Evolutionary conservation across 2,113 vertebrate species (phyloP).

Genomic region (Gnathonemus longibarbis): DNA sequence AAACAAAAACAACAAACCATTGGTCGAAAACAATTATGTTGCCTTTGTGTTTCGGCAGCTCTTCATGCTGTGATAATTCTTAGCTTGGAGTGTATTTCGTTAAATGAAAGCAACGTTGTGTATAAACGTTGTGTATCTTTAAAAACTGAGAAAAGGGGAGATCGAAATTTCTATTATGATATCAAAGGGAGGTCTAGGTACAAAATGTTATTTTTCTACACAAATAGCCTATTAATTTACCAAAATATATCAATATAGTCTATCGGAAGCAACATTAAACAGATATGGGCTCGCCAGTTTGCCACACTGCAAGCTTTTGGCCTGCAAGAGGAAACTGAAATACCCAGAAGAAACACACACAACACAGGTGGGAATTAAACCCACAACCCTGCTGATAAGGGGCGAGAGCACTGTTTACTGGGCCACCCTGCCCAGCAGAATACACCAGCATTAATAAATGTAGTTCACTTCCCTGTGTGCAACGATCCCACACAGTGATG

Average conservation of each 20-base stretch:
- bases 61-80: background rate
- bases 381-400: background rate
- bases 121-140: background rate
- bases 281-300: background rate
- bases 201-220: slow-evolving; percentile 16
- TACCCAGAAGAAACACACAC: background rate
- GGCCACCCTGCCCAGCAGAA: background rate
- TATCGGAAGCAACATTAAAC: background rate
- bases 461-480: slow-evolving; percentile 23
- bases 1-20: background rate
- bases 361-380: background rate
- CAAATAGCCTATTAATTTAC: slow-evolving; percentile 14
- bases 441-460: background rate
- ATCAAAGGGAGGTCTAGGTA: background rate
- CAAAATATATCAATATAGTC: background rate
- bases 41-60: background rate
- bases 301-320: background rate
- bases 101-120: background rate
- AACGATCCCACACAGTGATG: slow-evolving; percentile 23
- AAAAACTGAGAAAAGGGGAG: background rate
- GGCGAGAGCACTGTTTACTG: background rate
- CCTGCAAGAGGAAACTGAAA: background rate
- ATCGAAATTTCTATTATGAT: background rate
- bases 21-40: background rate
- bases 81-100: background rate